These are phyloP conservation scores for Sphaeramia orbicularis DNA, from an alignment of 2,797 vertebrate species.

Conservation along the genomic window DNA sequence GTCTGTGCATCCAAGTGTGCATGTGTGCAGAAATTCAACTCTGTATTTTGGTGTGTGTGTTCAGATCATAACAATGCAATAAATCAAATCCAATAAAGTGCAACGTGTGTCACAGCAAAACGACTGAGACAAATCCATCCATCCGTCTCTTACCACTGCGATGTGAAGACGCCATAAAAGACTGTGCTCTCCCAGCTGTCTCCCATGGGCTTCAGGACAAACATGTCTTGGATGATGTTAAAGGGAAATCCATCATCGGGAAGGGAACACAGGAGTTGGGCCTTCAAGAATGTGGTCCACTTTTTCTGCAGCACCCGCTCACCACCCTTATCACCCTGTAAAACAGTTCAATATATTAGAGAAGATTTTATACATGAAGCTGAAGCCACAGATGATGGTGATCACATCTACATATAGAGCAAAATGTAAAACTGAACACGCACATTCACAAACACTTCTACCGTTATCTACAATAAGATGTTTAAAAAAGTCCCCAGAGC, in stretches of 20 bases:
- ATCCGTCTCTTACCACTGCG: conserved; percentile 88
- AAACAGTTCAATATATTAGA: conserved; percentile 11
- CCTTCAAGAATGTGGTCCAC: conserved; percentile 95
- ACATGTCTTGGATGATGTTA: conserved; percentile 94
- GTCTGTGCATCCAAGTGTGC: conserved; percentile 18
- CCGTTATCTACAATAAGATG: no score
- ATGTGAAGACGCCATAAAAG: conserved; percentile 95
- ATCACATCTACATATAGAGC: no score
- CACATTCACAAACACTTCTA: no score
- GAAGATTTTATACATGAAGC: no score
- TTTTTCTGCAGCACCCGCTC: conserved; percentile 94
- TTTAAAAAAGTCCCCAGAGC: background rate
- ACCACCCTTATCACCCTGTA: conserved; percentile 91
- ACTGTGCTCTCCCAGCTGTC: conserved; percentile 87
- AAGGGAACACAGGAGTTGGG: conserved; percentile 92
- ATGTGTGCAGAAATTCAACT: conserved; percentile 26
- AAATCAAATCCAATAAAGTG: conserved; percentile 7
- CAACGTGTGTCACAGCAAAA: background rate
- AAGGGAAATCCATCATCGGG: conserved; percentile 93
- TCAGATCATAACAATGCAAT: conserved; percentile 3
- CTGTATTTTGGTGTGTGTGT: background rate
- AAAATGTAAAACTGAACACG: no score
- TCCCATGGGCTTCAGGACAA: conserved; percentile 88
- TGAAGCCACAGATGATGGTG: no score
- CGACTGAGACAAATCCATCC: conserved; percentile 8